phyloP scores from a whole-genome alignment of 1,140 invertebrate species.

The Ptiloglossa arizonensis region DNA sequence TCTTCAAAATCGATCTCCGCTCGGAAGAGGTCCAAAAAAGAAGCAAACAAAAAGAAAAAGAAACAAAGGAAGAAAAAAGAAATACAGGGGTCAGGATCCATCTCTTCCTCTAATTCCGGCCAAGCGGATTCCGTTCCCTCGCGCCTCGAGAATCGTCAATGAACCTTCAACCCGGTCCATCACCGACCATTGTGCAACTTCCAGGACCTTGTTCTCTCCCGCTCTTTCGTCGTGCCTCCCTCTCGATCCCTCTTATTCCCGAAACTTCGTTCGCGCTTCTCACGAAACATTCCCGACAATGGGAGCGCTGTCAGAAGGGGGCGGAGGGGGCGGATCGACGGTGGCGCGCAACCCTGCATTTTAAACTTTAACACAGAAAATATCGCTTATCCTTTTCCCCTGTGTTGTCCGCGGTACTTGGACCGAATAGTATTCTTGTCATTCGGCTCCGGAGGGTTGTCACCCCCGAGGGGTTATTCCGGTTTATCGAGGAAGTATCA shows the following conservation, averaged over 20 bases:
- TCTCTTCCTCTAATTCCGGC: constrained; percentile 33
- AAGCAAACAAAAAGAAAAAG: too few species aligned
- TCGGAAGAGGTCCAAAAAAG: neutral
- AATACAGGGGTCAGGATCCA: constrained; percentile 24
- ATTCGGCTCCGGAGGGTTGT: too few species aligned
- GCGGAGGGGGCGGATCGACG: constrained; percentile 31
- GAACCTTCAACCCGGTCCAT: constrained; percentile 63
- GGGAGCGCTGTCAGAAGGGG: constrained; percentile 24
- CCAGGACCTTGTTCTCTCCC: constrained; percentile 25
- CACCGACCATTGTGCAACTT: constrained; percentile 64
- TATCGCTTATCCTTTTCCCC: constrained; percentile 1
- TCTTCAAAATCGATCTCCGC: too few species aligned
- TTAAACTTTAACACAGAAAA: constrained; percentile 44
- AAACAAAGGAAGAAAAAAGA: too few species aligned
- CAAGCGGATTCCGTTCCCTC: constrained; percentile 54
- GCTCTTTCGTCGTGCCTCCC: neutral
- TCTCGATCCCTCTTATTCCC: constrained; percentile 28
- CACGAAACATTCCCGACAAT: constrained; percentile 58
- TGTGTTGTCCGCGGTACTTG: neutral
- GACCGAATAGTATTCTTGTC: neutral
- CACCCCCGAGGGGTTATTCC: too few species aligned
- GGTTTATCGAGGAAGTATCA: too few species aligned
- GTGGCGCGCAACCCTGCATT: constrained; percentile 41
- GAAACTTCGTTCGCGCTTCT: constrained; percentile 48
- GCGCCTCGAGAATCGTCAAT: constrained; percentile 68